Percentiles rank a stretch among this genome's conserved stretches.
phyloP scores from a whole-genome alignment of 2,113 vertebrate species.

The Dolichallabes microphthalmus region DNA sequence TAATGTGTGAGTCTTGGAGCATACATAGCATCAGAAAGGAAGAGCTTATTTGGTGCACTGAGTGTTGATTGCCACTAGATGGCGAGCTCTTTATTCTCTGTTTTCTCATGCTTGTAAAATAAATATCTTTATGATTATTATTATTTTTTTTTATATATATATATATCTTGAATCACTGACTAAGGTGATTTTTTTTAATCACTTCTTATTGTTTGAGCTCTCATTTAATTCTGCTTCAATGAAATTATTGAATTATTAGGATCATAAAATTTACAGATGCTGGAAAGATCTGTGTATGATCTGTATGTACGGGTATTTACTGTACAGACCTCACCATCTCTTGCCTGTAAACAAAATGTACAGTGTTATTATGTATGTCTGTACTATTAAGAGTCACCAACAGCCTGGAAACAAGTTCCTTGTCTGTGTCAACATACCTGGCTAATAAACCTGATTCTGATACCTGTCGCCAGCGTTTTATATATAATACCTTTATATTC shows the following conservation, averaged over 20 bases:
- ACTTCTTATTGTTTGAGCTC: not conserved
- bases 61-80: slow-evolving; percentile 59
- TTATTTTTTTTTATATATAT: not conserved
- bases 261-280: not conserved
- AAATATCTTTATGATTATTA: too few relatives aligned
- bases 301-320: too few relatives aligned
- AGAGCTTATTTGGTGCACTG: not conserved
- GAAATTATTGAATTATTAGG: not conserved
- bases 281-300: not conserved
- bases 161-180: not conserved
- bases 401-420: too few relatives aligned
- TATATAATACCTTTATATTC: not conserved
- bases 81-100: slow-evolving; percentile 54
- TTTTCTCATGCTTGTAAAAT: not conserved
- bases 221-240: not conserved
- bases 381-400: too few relatives aligned
- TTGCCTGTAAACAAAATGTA: too few relatives aligned
- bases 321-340: too few relatives aligned
- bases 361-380: too few relatives aligned
- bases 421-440: too few relatives aligned
- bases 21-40: not conserved
- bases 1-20: not conserved
- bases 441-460: too few relatives aligned
- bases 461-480: not conserved
- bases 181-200: not conserved